Evolutionary conservation across 2,797 vertebrate genomes (phyloP).

Genomic region (Eulemur albifrons): DNA sequence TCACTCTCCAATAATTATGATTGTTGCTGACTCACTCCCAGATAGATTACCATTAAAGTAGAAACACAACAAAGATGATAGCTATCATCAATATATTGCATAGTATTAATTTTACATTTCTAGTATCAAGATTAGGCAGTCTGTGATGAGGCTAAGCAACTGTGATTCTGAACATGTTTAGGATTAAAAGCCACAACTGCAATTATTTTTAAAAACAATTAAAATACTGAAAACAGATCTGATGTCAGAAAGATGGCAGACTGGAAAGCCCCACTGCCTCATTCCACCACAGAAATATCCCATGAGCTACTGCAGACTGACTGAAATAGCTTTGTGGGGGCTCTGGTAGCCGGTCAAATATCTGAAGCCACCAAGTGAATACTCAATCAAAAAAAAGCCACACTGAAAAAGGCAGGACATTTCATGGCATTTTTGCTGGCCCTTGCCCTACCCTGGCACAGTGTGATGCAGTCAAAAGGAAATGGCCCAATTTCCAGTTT

Average conservation of each 20-base stretch:
- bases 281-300: not conserved
- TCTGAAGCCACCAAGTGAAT: not conserved
- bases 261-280: not conserved
- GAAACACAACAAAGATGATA: slow-evolving; percentile 12
- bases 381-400: not conserved
- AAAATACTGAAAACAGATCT: not conserved
- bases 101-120: not conserved
- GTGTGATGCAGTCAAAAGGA: not conserved
- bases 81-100: not conserved
- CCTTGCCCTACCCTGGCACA: rapidly evolving
- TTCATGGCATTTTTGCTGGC: not conserved
- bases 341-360: not conserved
- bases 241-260: not conserved
- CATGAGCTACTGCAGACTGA: not conserved
- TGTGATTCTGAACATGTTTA: not conserved
- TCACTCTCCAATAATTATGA: not conserved
- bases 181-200: not conserved
- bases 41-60: not conserved
- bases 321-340: not conserved
- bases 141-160: not conserved
- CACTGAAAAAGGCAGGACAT: not conserved
- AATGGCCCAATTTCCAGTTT: not conserved
- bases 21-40: not conserved
- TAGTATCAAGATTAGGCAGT: not conserved
- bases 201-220: not conserved